These are phyloP conservation scores for Diplolepis rosae DNA, from an alignment of 2,888 invertebrate genomes.

Conservation along the genomic window DNA sequence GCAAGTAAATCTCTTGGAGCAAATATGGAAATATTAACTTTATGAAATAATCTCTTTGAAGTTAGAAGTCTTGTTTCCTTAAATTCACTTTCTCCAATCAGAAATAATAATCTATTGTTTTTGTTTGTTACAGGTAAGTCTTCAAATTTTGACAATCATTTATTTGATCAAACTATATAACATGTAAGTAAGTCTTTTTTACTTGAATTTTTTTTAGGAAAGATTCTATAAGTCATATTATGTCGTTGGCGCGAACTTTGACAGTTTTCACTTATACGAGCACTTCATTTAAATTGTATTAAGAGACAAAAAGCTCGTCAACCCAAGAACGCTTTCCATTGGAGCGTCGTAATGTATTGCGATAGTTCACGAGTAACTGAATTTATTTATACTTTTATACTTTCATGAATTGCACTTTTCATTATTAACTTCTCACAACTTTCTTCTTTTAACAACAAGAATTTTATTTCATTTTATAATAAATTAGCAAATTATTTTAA, in stretches of 20 bases:
- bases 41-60: too few species aligned
- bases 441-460: neutral
- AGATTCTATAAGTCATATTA: conserved; percentile 36
- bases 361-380: conserved; percentile 24
- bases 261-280: conserved; percentile 42
- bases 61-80: too few species aligned
- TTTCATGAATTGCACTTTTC: conserved; percentile 1
- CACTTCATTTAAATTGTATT: conserved; percentile 54
- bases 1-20: too few species aligned
- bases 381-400: conserved; percentile 14
- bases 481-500: too few species aligned
- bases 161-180: too few species aligned
- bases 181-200: too few species aligned
- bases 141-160: too few species aligned
- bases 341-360: conserved; percentile 35
- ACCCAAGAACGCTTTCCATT: conserved; percentile 43
- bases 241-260: conserved; percentile 35
- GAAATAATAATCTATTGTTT: too few species aligned
- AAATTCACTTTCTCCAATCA: too few species aligned
- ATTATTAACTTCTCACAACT: neutral
- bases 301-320: conserved; percentile 53
- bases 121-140: neutral
- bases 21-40: too few species aligned
- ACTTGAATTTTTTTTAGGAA: too few species aligned
- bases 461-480: too few species aligned